Evolutionary conservation across 1,140 invertebrate genomes (phyloP).

Genomic region (Caligus rogercresseyi): DNA sequence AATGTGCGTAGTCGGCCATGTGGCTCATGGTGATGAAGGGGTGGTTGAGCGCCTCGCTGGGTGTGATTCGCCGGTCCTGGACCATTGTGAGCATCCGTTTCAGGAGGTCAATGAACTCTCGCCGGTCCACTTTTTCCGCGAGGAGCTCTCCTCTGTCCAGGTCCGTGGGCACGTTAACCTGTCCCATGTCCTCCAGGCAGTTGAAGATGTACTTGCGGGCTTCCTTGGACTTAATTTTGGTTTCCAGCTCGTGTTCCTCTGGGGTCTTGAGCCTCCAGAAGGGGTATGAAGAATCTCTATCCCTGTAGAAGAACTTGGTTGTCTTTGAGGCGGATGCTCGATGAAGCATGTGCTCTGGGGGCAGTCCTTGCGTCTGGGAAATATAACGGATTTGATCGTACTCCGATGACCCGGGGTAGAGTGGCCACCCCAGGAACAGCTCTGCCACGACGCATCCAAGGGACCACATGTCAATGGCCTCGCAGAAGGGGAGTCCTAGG

Average conservation of each 20-base stretch:
- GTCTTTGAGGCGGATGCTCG: conserved; percentile 75
- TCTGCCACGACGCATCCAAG: conserved; percentile 98
- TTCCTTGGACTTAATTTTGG: conserved; percentile 96
- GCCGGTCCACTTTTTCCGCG: conserved; percentile 83
- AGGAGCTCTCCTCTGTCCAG: conserved; percentile 82
- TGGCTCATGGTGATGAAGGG: conserved; percentile 81
- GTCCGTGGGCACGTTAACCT: conserved; percentile 90
- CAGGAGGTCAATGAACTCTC: conserved; percentile 89
- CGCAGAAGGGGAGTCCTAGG: conserved; percentile 85
- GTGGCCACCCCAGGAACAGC: conserved; percentile 95
- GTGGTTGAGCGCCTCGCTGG: conserved; percentile 84
- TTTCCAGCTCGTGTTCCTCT: conserved; percentile 40
- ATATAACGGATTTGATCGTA: conserved; percentile 97
- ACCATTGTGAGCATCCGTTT: conserved; percentile 96
- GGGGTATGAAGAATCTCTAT: conserved; percentile 86
- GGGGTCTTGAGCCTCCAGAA: conserved; percentile 81
- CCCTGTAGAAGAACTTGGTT: conserved; percentile 92
- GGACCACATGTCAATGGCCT: conserved; percentile 99
- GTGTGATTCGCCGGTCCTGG: conserved; percentile 84
- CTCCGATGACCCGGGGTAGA: conserved; percentile 97
- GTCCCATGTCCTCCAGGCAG: conserved; percentile 95
- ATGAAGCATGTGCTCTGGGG: conserved; percentile 96
- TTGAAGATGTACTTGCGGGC: conserved; percentile 99
- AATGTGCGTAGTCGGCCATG: conserved; percentile 86
- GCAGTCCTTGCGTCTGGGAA: conserved; percentile 76